phyloP scores from a whole-genome alignment of 1,140 invertebrate species.

The Temnothorax nylanderi region DNA sequence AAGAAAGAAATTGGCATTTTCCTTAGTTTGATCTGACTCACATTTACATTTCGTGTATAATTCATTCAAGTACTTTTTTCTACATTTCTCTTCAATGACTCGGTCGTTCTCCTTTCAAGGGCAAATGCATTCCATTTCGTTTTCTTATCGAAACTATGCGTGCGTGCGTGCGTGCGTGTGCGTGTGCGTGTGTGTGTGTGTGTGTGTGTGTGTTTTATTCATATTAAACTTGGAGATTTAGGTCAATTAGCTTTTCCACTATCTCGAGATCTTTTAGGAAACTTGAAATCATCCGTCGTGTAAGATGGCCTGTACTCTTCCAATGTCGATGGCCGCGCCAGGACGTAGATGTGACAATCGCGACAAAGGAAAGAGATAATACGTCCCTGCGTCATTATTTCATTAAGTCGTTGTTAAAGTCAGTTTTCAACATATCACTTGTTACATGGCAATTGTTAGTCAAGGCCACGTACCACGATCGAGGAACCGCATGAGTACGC shows the following conservation, averaged over 20 bases:
- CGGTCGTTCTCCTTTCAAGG: neutral
- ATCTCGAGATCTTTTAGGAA: neutral
- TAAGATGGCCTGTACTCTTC: neutral
- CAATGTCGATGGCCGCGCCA: neutral
- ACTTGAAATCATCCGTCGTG: neutral
- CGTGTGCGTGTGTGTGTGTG: neutral
- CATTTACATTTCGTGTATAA: slow-evolving; percentile 60
- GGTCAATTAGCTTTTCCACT: neutral
- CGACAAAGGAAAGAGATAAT: slow-evolving; percentile 66
- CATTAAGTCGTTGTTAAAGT: slow-evolving; percentile 79
- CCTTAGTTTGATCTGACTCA: neutral
- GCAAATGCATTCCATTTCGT: slow-evolving; percentile 13
- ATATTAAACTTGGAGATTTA: neutral
- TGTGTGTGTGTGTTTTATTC: neutral
- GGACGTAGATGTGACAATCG: neutral
- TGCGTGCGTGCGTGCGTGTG: too few relatives aligned
- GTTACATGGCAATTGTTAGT: slow-evolving; percentile 70
- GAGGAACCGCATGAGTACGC: neutral
- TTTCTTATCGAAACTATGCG: neutral
- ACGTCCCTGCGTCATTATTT: slow-evolving; percentile 73
- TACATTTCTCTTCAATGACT: neutral
- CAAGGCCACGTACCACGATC: slow-evolving; percentile 70
- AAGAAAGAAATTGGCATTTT: slow-evolving; percentile 79
- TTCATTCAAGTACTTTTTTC: slow-evolving; percentile 70
- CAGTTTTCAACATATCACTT: slow-evolving; percentile 71